Base-by-base conservation (phyloP, 1,140 invertebrate genomes). In the Oryctes rhinoceros region DNA sequence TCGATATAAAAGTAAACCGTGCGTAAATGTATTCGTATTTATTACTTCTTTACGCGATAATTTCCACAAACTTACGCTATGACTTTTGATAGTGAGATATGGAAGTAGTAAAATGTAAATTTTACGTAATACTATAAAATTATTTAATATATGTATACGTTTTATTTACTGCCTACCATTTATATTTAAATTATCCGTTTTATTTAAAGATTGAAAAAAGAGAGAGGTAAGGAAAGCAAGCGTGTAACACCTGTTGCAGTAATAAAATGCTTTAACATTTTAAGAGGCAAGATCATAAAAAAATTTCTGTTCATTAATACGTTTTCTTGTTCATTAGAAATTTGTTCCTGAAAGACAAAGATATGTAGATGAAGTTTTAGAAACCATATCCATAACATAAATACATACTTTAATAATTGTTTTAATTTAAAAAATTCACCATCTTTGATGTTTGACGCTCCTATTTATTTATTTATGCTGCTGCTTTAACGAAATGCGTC, bases 111-210 rank as follows among this genome's bases (percentile, higher is more conserved):
- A 53, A 53, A 53, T 53, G 49, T 53, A 15, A 53, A 53, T 53
- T 53, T n/a, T 53, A 53, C 13, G 49, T 53, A 53, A 53, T 13
- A 13, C 2, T 53, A 53, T 53, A 53, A 53, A 53, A 53, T 53
- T 53, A 53, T 53, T 53, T 53, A 53, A 53, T 53, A 53, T 53
- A 53, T 53, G 49, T 53, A n/a, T 53, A 53, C n/a, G 13, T 53
- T 53, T 53, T 53, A 53, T 53, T 53, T 53, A 53, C 49, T 53
- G 49, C 49, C n/a, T 53, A 53, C 1, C 49, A 53, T 53, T 53
- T 53, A 53, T 53, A 53, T 53, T 53, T n/a, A 53, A 53, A 53
- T 53, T 53, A 53, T 53, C 49, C 5, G n/a, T 53, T 53, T 53
- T 53, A 53, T 53, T 53, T 53, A 53, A 53, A 13, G 49, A 53